Evolutionary conservation across 92 coral and sea anemone species (phyloP).

Genomic region (Siderastrea siderea): DNA sequence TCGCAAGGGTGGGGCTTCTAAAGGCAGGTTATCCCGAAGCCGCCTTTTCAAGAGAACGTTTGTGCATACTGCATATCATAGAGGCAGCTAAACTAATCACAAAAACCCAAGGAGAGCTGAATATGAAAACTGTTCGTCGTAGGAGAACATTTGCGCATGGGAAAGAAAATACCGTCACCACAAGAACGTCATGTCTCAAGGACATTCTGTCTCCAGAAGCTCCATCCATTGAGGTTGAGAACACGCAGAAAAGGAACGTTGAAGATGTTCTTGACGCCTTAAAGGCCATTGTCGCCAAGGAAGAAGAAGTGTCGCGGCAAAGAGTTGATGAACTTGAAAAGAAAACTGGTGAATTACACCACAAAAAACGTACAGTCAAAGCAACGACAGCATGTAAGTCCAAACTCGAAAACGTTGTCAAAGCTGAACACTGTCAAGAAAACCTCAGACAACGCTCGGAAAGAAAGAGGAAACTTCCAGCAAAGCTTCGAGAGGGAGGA

Average conservation of each 20-base stretch:
- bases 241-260: constrained; percentile 29
- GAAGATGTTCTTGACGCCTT: constrained; percentile 23
- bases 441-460: constrained; percentile 13
- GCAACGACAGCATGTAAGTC: not conserved
- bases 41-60: constrained; percentile 70
- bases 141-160: constrained; percentile 50
- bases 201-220: constrained; percentile 39
- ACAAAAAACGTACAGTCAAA: not conserved
- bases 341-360: not conserved
- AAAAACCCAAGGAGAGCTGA: constrained; percentile 16
- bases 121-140: constrained; percentile 18
- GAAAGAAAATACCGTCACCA: constrained; percentile 50
- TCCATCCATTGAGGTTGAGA: constrained; percentile 32
- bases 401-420: not conserved
- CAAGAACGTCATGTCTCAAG: constrained; percentile 51
- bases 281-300: not conserved
- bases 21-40: constrained; percentile 57
- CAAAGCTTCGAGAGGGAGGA: not conserved
- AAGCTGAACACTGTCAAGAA: not conserved
- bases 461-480: constrained; percentile 35
- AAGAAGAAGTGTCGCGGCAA: constrained; percentile 6
- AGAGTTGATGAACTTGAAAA: constrained; percentile 17
- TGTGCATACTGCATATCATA: constrained; percentile 57
- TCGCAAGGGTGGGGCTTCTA: constrained; percentile 53
- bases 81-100: constrained; percentile 39